phyloP scores from a whole-genome alignment of 2,113 vertebrate species.

The Pipa parva region DNA sequence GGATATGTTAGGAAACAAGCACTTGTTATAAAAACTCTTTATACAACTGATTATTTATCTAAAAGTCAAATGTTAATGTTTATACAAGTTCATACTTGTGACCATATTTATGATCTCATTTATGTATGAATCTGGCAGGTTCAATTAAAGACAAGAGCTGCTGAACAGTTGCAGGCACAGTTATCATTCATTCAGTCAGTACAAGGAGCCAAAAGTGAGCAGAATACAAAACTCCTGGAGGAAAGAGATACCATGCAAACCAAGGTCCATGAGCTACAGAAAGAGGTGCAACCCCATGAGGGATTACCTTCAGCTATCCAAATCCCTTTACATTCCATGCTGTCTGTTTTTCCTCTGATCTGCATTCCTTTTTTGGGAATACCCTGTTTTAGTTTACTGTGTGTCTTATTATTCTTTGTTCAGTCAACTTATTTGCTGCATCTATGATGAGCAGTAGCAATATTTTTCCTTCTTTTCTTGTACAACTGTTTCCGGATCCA shows the following conservation, averaged over 20 bases:
- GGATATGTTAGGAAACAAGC: no score
- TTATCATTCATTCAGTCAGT: constrained; percentile 35
- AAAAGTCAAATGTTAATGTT: no score
- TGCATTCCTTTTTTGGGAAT: not conserved
- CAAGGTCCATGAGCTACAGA: constrained; percentile 26
- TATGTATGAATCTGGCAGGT: not conserved
- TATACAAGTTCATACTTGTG: not conserved
- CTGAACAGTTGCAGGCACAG: constrained; percentile 30
- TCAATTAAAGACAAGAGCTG: constrained; percentile 19
- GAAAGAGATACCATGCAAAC: constrained; percentile 31
- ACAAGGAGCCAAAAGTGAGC: constrained; percentile 34
- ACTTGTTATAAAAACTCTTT: no score
- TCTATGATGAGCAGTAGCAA: no score
- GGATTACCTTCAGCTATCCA: not conserved
- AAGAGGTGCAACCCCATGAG: constrained; percentile 15
- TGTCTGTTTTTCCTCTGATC: not conserved
- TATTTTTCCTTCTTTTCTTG: no score
- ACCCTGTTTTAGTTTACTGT: no score
- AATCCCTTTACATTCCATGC: not conserved
- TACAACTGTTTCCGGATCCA: no score
- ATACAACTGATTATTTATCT: no score
- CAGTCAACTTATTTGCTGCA: no score
- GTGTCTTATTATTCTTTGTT: no score
- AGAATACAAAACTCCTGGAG: constrained; percentile 23
- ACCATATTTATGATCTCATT: no score